Evolutionary conservation across 2,888 invertebrate genomes (phyloP), one percentile per base, ranked within the genome.

Genomic region (Choristoneura rosaceana): DNA sequence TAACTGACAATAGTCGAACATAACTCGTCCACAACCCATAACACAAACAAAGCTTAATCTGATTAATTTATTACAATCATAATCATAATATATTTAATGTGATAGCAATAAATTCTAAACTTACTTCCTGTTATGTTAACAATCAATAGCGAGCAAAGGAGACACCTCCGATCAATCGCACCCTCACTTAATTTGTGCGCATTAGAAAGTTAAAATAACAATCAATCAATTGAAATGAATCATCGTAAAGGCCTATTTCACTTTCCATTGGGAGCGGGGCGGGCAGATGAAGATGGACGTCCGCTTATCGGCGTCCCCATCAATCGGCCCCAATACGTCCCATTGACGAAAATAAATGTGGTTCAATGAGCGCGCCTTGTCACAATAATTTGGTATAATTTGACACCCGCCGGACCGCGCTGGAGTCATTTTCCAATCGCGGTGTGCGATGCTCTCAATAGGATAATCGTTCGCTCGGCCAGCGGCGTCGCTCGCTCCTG

Each of bases 371-470:
- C 69, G 70, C 69, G 60, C 62, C 64, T 64, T 70, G 74, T 68
- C 74, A 73, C 67, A 50, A 69, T 70, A 74, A 74, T 70, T 62
- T 69, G 71, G 67, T 69, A 64, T 69, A 50, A 71, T 74, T 66
- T 70, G 68, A 65, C 71, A 67, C 70, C 75, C 78, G 77, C 73
- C 81, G 78, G 62, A 62, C 62, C 55, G 43, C 45, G 61, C 58
- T 15, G 74, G 71, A 76, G 78, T 79, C 77, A 82, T 84, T 78
- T 80, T 81, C 79, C 85, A 84, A 84, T 85, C 81, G 74, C 71
- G 43, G 43, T 75, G 70, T 63, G 73, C 69, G 62, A 45, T 75
- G 71, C 66, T 78, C 80, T 76, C 81, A 84, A 85, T 84, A 83
- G 83, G 75, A 84, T 85, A 80, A 85, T 84, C 70, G 63, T 45